Evolutionary conservation across 2,888 invertebrate genomes (phyloP).

Genomic region (Eristalinus sepulchralis): DNA sequence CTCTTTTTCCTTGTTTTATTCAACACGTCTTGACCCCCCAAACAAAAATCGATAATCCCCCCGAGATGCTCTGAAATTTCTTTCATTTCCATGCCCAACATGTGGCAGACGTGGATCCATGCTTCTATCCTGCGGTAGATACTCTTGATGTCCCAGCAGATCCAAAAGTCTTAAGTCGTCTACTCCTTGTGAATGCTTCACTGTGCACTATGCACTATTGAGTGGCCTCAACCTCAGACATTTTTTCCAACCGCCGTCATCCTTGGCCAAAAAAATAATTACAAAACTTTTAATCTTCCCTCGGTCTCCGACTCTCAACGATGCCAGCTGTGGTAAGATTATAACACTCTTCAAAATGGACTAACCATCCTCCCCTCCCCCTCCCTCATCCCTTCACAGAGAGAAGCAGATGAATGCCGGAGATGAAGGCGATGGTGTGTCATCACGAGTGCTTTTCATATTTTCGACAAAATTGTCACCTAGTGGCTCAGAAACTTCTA

Average conservation of each 20-base stretch:
- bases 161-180: background rate
- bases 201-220: background rate
- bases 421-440: background rate
- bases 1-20: no score
- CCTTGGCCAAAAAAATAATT: conserved; percentile 34
- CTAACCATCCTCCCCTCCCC: no score
- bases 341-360: background rate
- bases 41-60: background rate
- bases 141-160: background rate
- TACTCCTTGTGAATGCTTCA: background rate
- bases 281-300: conserved; percentile 43
- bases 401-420: background rate
- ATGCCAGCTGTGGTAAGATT: conserved; percentile 32
- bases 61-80: no score
- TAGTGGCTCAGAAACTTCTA: conserved; percentile 56
- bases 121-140: background rate
- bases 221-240: no score
- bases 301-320: background rate
- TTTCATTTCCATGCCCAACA: background rate
- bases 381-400: background rate
- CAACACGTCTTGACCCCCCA: background rate
- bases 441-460: conserved; percentile 39
- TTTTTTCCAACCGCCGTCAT: background rate
- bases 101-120: background rate
- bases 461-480: conserved; percentile 63